Evolutionary conservation across 2,113 vertebrate species (phyloP).

Genomic region (Pluvianellus socialis): DNA sequence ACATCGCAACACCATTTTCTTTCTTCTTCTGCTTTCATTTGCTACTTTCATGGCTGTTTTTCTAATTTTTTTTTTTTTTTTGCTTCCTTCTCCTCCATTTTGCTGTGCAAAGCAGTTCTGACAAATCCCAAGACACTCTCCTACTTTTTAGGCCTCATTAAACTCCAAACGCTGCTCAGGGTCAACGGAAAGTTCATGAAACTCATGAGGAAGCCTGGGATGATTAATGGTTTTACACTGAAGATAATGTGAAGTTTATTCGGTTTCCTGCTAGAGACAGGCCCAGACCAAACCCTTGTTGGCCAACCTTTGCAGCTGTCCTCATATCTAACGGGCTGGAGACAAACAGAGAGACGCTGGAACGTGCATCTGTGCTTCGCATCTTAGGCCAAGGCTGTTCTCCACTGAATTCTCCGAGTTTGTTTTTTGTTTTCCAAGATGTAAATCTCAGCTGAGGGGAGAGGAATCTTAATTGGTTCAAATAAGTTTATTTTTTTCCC

Average conservation of each 20-base stretch:
- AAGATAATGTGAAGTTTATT: background rate
- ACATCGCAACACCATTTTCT: background rate
- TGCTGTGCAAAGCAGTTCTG: background rate
- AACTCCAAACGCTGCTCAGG: background rate
- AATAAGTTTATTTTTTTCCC: background rate
- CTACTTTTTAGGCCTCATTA: background rate
- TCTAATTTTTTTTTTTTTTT: background rate
- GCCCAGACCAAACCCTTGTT: background rate
- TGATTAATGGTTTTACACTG: background rate
- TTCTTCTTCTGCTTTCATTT: background rate
- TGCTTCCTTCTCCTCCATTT: background rate
- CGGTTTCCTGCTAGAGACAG: background rate
- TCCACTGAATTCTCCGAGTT: background rate
- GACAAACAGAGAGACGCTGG: background rate
- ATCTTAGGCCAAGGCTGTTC: background rate
- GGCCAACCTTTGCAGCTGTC: background rate
- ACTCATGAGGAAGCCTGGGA: background rate
- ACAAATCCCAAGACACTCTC: background rate
- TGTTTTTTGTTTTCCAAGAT: background rate
- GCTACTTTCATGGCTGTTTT: background rate
- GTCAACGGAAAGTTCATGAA: constrained; percentile 25
- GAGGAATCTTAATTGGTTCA: rapidly evolving
- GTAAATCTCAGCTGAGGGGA: background rate
- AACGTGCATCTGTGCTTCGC: background rate
- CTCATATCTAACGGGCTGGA: background rate